These are phyloP conservation scores for Malurus splendens DNA, from an alignment of 2,797 vertebrate genomes.

Conservation along the genomic window DNA sequence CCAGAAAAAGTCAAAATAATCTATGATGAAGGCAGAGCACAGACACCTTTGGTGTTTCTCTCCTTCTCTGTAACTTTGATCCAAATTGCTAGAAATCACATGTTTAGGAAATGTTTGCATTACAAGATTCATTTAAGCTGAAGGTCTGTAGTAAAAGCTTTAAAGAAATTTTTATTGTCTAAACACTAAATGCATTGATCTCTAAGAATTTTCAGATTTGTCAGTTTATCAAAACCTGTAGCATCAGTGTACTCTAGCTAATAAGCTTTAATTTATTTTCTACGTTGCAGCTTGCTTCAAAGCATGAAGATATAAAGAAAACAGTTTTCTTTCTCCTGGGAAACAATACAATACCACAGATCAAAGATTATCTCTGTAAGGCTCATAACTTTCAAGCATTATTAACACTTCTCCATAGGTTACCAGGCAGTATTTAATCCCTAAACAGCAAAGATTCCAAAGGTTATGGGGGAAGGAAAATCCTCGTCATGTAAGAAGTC, in stretches of 20 bases:
- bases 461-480: rapidly evolving
- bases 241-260: neutral
- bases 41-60: neutral
- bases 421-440: neutral
- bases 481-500: neutral
- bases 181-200: neutral
- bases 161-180: neutral
- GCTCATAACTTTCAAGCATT: neutral
- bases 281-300: neutral
- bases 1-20: neutral
- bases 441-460: neutral
- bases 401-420: neutral
- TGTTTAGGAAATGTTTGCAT: neutral
- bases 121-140: neutral
- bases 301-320: neutral
- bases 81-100: neutral
- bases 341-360: neutral
- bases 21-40: rapidly evolving
- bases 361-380: neutral
- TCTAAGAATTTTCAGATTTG: neutral
- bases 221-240: neutral
- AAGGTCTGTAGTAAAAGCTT: neutral
- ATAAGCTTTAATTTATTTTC: neutral
- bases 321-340: neutral
- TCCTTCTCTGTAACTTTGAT: neutral